These are phyloP conservation scores for Phymorhynchus buccinoides DNA, from an alignment of 1,140 invertebrate species.

Conservation along the genomic window DNA sequence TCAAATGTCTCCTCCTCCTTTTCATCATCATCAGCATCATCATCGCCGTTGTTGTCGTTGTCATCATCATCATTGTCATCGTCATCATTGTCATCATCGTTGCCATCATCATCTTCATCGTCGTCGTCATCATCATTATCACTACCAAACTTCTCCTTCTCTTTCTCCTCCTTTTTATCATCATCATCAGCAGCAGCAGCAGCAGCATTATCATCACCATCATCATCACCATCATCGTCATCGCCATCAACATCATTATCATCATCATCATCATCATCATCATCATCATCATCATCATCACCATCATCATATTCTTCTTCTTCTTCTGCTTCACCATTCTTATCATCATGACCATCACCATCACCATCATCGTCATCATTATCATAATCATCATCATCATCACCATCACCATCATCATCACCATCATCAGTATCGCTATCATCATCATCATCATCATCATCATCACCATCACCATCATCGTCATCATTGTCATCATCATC, in stretches of 20 bases:
- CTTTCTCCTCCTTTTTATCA: too few species aligned
- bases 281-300: conserved; percentile 37
- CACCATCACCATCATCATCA: too few species aligned
- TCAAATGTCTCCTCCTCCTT: background rate
- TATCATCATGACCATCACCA: too few species aligned
- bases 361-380: background rate
- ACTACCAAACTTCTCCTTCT: too few species aligned
- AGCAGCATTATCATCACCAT: too few species aligned
- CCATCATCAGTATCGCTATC: too few species aligned
- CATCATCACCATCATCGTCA: conserved; percentile 43
- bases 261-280: conserved; percentile 38
- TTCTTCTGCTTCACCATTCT: too few species aligned
- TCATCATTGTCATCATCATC: conserved; percentile 36
- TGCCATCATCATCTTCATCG: conserved; percentile 34
- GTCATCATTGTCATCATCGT: background rate
- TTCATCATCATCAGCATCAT: conserved; percentile 10
- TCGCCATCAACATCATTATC: conserved; percentile 34
- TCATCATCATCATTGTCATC: conserved; percentile 16
- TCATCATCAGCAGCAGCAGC: too few species aligned
- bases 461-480: conserved; percentile 36
- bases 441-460: conserved; percentile 28
- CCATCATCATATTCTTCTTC: too few species aligned
- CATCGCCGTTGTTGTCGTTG: background rate
- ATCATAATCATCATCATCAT: too few species aligned
- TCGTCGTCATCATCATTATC: conserved; percentile 41